These are phyloP conservation scores for Brachionus rubens DNA, from an alignment of 1,140 invertebrate genomes.

Conservation along the genomic window DNA sequence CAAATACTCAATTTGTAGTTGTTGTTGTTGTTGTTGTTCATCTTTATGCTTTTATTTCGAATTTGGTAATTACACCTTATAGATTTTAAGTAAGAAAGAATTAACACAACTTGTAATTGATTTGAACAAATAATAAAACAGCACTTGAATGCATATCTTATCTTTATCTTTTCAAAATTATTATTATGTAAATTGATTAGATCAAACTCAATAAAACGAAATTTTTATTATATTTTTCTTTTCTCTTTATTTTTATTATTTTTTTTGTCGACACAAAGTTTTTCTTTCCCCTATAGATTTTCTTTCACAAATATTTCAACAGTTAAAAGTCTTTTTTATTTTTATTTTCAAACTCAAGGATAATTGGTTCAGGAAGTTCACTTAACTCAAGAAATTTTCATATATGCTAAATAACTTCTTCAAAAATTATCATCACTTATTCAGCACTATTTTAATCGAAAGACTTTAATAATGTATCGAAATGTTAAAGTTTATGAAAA, in stretches of 20 bases:
- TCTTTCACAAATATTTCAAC: no score
- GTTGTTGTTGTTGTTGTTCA: not conserved
- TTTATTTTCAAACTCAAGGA: no score
- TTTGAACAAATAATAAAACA: conserved; percentile 38
- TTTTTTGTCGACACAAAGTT: no score
- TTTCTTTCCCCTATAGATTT: no score
- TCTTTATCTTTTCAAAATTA: conserved; percentile 13
- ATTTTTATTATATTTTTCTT: not conserved
- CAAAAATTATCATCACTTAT: no score
- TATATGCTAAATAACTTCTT: no score
- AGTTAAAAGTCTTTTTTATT: no score
- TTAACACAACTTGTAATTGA: conserved; percentile 32
- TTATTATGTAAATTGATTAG: not conserved
- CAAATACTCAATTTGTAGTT: not conserved
- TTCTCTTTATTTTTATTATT: not conserved
- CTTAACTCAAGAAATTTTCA: no score
- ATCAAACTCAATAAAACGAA: not conserved
- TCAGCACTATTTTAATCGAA: no score
- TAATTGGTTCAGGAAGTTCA: no score
- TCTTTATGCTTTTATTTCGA: conserved; percentile 30
- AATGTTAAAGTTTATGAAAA: no score
- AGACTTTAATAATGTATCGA: no score
- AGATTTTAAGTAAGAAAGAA: conserved; percentile 16
- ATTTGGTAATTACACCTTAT: conserved; percentile 37
- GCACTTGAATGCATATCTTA: conserved; percentile 32